Conservation (phyloP, 2,888 invertebrate genomes). For the Plagiodera versicolora region DNA sequence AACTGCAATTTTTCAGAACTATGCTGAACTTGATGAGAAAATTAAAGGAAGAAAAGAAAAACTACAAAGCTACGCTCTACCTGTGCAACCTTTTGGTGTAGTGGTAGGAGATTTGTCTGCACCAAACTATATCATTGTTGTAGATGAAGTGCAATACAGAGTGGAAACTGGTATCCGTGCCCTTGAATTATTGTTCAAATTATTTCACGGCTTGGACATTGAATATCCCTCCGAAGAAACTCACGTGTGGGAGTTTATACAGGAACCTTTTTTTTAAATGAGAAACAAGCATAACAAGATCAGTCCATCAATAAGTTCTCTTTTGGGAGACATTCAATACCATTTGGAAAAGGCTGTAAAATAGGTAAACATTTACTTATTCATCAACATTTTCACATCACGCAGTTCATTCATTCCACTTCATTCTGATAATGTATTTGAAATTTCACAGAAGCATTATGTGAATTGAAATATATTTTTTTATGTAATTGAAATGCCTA, state of each 20-base stretch:
- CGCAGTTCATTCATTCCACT: not conserved
- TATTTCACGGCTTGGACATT: constrained; percentile 13
- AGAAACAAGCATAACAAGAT: constrained; percentile 6
- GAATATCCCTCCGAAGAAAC: constrained; percentile 13
- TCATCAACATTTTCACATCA: not conserved
- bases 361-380: not conserved
- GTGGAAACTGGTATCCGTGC: constrained; percentile 18
- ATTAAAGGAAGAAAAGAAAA: constrained; percentile 6
- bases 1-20: constrained; percentile 6
- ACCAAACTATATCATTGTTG: constrained; percentile 15
- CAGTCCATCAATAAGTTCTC: constrained; percentile 5
- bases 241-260: constrained; percentile 17
- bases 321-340: constrained; percentile 13
- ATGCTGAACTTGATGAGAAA: constrained; percentile 4
- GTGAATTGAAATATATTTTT: not conserved
- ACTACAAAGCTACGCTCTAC: constrained; percentile 5
- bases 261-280: constrained; percentile 13
- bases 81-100: constrained; percentile 6
- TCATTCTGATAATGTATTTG: not conserved
- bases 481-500: constrained; percentile 8
- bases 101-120: constrained; percentile 6
- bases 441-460: not conserved
- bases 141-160: constrained; percentile 15
- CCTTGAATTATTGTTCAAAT: constrained; percentile 13
- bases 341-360: constrained; percentile 2